Conservation (phyloP, 2,113 vertebrate genomes). For the Coregonus clupeaformis region DNA sequence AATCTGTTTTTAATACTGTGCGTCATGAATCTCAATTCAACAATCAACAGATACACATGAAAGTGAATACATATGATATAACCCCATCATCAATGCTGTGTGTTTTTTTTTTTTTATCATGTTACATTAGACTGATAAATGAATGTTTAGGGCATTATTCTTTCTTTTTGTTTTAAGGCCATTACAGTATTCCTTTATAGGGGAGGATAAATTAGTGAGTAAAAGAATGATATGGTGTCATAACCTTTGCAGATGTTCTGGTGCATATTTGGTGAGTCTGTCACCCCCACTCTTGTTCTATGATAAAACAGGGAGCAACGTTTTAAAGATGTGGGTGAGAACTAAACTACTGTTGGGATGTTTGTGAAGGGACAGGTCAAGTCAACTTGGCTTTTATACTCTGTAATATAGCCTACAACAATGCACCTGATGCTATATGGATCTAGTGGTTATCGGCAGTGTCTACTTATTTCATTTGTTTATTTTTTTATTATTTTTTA, state of each 20-base stretch:
- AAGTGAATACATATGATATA: background rate
- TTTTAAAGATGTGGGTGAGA: background rate
- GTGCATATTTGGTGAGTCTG: constrained; percentile 68
- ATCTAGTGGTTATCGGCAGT: background rate
- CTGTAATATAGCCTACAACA: background rate
- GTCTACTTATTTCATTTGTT: background rate
- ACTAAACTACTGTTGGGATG: background rate
- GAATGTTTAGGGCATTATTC: no score
- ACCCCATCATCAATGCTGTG: background rate
- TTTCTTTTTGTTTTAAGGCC: background rate
- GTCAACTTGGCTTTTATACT: background rate
- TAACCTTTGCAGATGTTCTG: constrained; percentile 28
- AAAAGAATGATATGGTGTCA: background rate
- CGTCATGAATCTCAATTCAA: background rate
- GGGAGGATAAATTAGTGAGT: background rate
- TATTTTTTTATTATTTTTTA: background rate
- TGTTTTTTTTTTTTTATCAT: background rate
- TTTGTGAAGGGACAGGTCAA: background rate
- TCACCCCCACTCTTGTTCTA: constrained; percentile 1
- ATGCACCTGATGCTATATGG: background rate
- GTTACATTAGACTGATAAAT: no score
- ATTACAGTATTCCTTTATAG: background rate
- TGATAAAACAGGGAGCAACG: background rate
- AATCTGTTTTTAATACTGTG: background rate
- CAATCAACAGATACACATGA: background rate